phyloP scores from a whole-genome alignment of 2,797 vertebrate species.

The Gymnodraco acuticeps region DNA sequence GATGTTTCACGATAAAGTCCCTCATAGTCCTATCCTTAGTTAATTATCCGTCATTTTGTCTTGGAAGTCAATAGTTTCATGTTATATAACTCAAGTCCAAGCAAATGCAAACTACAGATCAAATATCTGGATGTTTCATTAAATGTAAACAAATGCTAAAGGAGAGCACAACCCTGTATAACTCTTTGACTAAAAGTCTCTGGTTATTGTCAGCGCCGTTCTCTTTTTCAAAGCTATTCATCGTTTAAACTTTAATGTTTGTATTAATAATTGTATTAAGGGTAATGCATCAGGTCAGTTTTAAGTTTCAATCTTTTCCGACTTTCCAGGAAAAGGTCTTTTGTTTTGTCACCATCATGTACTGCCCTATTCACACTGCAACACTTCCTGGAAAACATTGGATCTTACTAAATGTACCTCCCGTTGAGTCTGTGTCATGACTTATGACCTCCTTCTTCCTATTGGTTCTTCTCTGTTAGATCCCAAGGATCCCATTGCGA shows the following conservation, averaged over 20 bases:
- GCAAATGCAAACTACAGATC: neutral
- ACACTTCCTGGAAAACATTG: constrained; percentile 18
- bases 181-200: constrained; percentile 25
- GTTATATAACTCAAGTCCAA: neutral
- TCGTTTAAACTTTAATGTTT: neutral
- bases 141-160: constrained; percentile 14
- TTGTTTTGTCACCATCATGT: neutral
- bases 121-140: constrained; percentile 6
- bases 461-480: constrained; percentile 78
- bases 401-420: neutral
- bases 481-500: constrained; percentile 98
- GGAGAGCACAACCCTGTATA: neutral
- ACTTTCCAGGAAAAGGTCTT: neutral
- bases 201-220: neutral
- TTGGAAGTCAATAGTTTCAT: neutral
- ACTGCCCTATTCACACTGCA: neutral
- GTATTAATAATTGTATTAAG: neutral
- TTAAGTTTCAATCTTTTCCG: neutral
- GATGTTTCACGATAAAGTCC: too few species aligned
- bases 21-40: too few species aligned
- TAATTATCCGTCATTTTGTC: neutral
- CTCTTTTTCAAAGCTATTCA: neutral
- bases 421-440: neutral
- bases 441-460: neutral
- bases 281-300: neutral